Evolutionary conservation across 2,113 vertebrate species (phyloP).

Genomic region (Ceyx melanurus): DNA sequence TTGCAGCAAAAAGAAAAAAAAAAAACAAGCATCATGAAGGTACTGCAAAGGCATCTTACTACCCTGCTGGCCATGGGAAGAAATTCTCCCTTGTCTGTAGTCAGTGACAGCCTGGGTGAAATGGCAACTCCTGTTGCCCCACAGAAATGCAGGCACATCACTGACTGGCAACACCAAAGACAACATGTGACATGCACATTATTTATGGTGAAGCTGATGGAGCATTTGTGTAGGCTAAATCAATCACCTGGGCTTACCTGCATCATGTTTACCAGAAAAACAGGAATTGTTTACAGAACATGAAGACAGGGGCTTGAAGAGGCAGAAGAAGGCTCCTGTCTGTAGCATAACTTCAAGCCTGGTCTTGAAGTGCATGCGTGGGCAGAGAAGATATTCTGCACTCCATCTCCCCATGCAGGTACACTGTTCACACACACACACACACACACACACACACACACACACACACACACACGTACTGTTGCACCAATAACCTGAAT

Average conservation of each 20-base stretch:
- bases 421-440: background rate
- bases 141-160: background rate
- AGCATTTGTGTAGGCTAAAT: conserved; percentile 17
- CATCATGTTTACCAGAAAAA: conserved; percentile 32
- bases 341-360: background rate
- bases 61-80: background rate
- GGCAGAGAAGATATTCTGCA: background rate
- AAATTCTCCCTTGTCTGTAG: background rate
- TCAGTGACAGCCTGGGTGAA: background rate
- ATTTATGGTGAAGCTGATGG: background rate
- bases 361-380: background rate
- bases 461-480: background rate
- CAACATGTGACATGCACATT: background rate
- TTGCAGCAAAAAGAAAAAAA: background rate
- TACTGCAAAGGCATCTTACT: background rate
- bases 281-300: background rate
- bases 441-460: background rate
- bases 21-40: background rate
- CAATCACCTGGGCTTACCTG: conserved; percentile 36
- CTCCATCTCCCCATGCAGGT: background rate
- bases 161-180: background rate
- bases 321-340: background rate
- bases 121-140: background rate
- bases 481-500: background rate
- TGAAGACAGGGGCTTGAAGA: background rate